phyloP scores from a whole-genome alignment of 2,888 invertebrate genomes.

The Caenorhabditis parvicauda region DNA sequence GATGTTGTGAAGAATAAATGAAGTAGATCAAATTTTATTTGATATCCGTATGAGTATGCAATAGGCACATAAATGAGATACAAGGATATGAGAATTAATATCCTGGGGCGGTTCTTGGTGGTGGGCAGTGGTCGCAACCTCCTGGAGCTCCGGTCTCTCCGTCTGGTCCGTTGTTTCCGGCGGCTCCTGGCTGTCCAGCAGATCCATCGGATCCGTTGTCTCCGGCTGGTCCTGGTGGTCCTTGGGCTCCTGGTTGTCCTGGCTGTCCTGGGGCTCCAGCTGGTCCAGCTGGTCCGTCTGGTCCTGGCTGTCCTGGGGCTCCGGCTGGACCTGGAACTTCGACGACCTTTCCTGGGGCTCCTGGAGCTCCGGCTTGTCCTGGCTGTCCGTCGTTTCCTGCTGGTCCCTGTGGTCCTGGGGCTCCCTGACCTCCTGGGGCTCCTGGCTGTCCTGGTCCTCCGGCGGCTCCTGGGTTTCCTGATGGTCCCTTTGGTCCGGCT shows the following conservation, averaged over 20 bases:
- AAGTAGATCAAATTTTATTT: neutral
- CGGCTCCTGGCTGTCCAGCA: conserved; percentile 40
- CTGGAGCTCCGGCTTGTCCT: conserved; percentile 45
- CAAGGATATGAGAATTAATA: conserved; percentile 16
- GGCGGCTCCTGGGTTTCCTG: conserved; percentile 42
- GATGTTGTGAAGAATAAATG: neutral
- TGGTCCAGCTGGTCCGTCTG: conserved; percentile 43
- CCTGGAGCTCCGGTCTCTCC: conserved; percentile 29
- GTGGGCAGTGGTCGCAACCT: conserved; percentile 40
- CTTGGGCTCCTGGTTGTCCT: conserved; percentile 34
- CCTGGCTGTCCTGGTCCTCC: conserved; percentile 44
- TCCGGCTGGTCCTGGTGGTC: conserved; percentile 45
- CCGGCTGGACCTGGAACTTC: conserved; percentile 33
- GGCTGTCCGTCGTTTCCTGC: conserved; percentile 45
- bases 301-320: conserved; percentile 27
- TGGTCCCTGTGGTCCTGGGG: conserved; percentile 44
- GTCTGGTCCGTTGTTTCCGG: conserved; percentile 36
- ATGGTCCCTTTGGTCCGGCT: conserved; percentile 49
- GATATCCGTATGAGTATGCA: neutral
- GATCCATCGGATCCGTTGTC: conserved; percentile 43
- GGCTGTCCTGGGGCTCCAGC: conserved; percentile 37
- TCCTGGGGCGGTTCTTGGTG: conserved; percentile 36
- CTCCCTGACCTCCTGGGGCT: conserved; percentile 39
- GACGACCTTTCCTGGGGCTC: conserved; percentile 43
- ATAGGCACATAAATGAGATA: neutral